Evolutionary conservation across 2,888 invertebrate species (phyloP), one percentile per base, ranked within the genome.

Genomic region (Pantelozetes paolii): DNA sequence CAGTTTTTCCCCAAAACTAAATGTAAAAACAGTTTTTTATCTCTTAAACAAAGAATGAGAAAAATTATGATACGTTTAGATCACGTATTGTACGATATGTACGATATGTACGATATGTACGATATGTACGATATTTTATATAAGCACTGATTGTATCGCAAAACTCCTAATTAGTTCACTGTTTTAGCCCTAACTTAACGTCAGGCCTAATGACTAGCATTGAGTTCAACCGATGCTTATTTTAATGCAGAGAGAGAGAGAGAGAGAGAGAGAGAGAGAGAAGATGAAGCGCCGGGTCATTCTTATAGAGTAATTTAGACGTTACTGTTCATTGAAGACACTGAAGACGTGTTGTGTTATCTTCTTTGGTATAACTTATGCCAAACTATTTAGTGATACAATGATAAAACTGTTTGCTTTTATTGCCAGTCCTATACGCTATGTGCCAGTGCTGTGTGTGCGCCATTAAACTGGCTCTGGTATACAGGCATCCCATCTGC

Each of bases 91-190:
- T 6, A 8, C 36, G 5, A 5, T 50, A n/a, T n/a, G n/a, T n/a
- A n/a, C n/a, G n/a, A n/a, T n/a, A n/a, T n/a, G n/a, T n/a, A n/a
- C n/a, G n/a, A n/a, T n/a, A n/a, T n/a, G n/a, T n/a, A n/a, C n/a
- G n/a, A n/a, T n/a, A n/a, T n/a, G n/a, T n/a, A n/a, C n/a, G n/a
- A n/a, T n/a, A n/a, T n/a, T n/a, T n/a, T n/a, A n/a, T n/a, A n/a
- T n/a, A n/a, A n/a, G n/a, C n/a, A n/a, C 50, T 50, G 50, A 50
- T 50, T 50, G 5, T 50, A 50, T 50, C 50, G 50, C 5, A 50
- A 50, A 50, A 18, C 18, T n/a, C n/a, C 50, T 50, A 50, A 50
- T 50, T 50, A 50, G 50, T 50, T 15, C 50, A 50, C 50, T 50
- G 50, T 50, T 50, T 50, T 18, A 50, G 50, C 50, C 18, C 9